Evolutionary conservation across 1,140 invertebrate genomes (phyloP).

Genomic region (Conus betulinus): DNA sequence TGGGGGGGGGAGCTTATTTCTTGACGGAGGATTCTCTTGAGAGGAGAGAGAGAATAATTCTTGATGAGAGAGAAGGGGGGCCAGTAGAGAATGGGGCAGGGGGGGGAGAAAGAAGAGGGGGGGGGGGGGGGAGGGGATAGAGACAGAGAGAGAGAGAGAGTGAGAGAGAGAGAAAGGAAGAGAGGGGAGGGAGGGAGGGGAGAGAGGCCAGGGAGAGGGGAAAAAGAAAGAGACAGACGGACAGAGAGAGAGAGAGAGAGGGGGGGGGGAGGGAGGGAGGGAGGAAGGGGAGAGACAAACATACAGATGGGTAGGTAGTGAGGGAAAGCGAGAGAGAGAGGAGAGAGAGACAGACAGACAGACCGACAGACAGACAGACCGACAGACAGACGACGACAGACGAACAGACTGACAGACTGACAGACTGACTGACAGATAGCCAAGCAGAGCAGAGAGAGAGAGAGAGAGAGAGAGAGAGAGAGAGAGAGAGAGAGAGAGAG

Average conservation of each 20-base stretch:
- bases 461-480: not conserved
- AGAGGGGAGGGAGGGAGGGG: not conserved
- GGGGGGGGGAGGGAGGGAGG: not conserved
- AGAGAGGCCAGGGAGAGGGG: not conserved
- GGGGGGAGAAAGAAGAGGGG: not conserved
- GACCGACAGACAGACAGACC: no score
- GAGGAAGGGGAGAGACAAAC: not conserved
- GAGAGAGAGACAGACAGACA: not conserved
- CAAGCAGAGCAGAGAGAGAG: no score
- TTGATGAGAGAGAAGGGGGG: no score
- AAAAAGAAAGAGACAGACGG: not conserved
- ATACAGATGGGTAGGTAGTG: not conserved
- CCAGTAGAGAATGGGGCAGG: not conserved
- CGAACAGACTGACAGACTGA: no score
- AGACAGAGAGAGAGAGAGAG: slow-evolving; percentile 9
- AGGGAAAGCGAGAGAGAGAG: not conserved
- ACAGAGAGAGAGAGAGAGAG: not conserved
- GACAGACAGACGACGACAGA: no score
- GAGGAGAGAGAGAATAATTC: no score
- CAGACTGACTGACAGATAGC: no score
- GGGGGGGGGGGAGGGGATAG: not conserved
- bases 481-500: not conserved
- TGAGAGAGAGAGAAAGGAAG: not conserved
- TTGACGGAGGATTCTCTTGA: no score
- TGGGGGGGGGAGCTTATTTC: no score